Evolutionary conservation across 2,113 vertebrate genomes (phyloP).

Genomic region (Oplegnathus fasciatus): DNA sequence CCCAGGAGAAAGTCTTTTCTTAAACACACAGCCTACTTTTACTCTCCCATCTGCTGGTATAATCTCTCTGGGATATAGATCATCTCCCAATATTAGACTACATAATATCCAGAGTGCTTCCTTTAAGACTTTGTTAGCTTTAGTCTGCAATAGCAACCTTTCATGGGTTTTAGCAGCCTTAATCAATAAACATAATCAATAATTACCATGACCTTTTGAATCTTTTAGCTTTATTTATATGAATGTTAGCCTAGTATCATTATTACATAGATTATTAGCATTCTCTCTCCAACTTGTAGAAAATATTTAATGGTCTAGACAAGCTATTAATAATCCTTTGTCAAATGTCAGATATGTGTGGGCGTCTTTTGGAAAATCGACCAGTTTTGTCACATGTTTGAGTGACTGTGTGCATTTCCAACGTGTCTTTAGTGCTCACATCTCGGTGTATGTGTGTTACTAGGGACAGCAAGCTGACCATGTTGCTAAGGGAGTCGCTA

Average conservation of each 20-base stretch:
- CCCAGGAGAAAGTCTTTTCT: constrained; percentile 70
- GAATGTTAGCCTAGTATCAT: neutral
- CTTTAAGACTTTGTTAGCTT: constrained; percentile 34
- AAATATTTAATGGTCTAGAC: neutral
- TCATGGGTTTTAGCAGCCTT: constrained; percentile 19
- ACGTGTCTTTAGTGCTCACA: constrained; percentile 44
- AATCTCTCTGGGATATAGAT: constrained; percentile 60
- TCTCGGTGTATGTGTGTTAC: constrained; percentile 74
- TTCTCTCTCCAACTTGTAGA: neutral
- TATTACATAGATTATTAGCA: neutral
- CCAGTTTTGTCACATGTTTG: constrained; percentile 44
- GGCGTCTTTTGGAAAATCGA: constrained; percentile 28
- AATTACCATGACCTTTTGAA: neutral
- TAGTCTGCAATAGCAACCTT: constrained; percentile 13
- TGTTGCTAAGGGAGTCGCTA: constrained; percentile 98
- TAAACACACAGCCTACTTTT: constrained; percentile 74
- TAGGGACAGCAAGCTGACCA: constrained; percentile 99
- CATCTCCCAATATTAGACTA: constrained; percentile 64
- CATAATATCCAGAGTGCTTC: constrained; percentile 33
- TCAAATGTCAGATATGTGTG: constrained; percentile 27
- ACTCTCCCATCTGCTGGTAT: constrained; percentile 55
- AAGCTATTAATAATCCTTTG: constrained; percentile 16
- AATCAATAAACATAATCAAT: constrained; percentile 28
- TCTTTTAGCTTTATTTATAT: neutral
- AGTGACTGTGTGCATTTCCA: constrained; percentile 38